Evolutionary conservation across 1,140 invertebrate species (phyloP).

Genomic region (Macrobrachium nipponense): DNA sequence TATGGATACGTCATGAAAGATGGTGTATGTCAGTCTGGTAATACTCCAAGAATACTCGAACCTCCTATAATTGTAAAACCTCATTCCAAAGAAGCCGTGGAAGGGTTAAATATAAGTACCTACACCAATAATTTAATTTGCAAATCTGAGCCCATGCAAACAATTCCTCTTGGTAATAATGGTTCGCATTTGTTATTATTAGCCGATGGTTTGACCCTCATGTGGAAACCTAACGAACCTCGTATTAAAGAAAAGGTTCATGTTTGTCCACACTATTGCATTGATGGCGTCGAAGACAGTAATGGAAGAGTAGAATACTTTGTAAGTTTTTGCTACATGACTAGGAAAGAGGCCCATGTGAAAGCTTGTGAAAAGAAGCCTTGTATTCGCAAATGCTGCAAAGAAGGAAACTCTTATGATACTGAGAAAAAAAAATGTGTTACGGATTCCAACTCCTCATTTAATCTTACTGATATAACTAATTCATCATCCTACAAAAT

Average conservation of each 20-base stretch:
- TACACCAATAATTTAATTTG: background rate
- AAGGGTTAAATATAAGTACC: constrained; percentile 26
- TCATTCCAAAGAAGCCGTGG: background rate
- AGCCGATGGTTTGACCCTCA: constrained; percentile 11
- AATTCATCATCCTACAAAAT: background rate
- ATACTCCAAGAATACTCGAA: background rate
- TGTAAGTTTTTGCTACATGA: constrained; percentile 23
- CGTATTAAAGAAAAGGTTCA: background rate
- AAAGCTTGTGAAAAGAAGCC: background rate
- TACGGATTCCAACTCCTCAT: background rate
- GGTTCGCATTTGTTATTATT: background rate
- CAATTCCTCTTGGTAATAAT: too few relatives aligned
- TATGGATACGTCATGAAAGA: constrained; percentile 16
- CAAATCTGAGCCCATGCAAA: too few relatives aligned
- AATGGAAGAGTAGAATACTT: constrained; percentile 18
- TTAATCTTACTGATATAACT: background rate
- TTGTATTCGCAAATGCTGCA: constrained; percentile 42
- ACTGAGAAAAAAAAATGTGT: background rate
- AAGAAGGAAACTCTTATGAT: constrained; percentile 6
- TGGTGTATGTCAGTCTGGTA: constrained; percentile 8
- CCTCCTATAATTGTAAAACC: constrained; percentile 11
- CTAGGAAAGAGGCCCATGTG: background rate
- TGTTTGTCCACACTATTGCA: constrained; percentile 22
- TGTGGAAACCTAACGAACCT: background rate
- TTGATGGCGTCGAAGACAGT: constrained; percentile 5